A percentile compares a stretch with the other conserved stretches of the same genome.
phyloP scores from a whole-genome alignment of 2,888 invertebrate genomes.

The Rhamnusium bicolor region DNA sequence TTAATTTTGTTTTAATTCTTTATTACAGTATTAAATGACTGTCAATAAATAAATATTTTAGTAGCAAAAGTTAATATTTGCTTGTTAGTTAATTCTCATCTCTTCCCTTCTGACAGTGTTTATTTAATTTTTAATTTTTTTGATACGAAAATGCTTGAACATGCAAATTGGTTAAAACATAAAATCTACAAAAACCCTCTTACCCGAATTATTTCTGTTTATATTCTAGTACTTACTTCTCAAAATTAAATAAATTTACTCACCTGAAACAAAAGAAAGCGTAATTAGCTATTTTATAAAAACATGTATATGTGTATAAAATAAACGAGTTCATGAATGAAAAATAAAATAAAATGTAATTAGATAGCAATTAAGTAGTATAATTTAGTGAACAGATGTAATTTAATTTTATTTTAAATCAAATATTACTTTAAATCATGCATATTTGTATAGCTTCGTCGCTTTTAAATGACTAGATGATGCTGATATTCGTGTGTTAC shows the following conservation, averaged over 20 bases:
- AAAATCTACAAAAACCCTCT: neutral
- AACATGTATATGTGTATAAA: neutral
- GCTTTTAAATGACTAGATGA: too few species aligned
- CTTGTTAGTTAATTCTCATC: neutral
- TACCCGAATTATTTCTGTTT: constrained; percentile 2
- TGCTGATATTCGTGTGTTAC: too few species aligned
- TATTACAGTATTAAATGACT: constrained; percentile 4
- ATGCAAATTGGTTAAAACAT: neutral
- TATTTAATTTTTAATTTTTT: neutral
- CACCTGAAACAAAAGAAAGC: constrained; percentile 24
- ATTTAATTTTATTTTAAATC: too few species aligned
- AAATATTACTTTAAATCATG: too few species aligned
- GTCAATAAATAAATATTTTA: neutral
- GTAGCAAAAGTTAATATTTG: neutral
- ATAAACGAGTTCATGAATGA: too few species aligned
- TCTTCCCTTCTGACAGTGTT: neutral
- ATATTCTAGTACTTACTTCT: neutral
- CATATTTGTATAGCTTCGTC: too few species aligned
- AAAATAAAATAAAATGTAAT: too few species aligned
- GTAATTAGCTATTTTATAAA: neutral
- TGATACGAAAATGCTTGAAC: neutral
- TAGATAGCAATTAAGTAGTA: too few species aligned
- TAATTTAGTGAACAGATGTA: too few species aligned
- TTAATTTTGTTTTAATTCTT: constrained; percentile 9
- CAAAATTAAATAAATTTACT: constrained; percentile 1